phyloP scores from a whole-genome alignment of 2,888 invertebrate species.

The Elmis aenea region DNA sequence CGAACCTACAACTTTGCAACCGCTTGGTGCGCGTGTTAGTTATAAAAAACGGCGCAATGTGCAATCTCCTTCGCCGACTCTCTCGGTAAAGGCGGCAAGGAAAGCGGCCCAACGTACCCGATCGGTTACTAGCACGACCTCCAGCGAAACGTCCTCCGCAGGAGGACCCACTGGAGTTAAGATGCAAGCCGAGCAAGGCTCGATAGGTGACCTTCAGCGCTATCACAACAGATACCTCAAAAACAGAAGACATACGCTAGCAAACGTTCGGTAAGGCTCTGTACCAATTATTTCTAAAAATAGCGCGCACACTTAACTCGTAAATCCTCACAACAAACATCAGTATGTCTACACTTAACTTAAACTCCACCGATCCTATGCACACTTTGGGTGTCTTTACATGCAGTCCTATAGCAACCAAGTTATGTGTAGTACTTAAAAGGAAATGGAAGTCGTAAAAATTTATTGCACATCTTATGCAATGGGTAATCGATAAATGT shows the following conservation, averaged over 20 bases:
- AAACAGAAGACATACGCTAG: conserved; percentile 82
- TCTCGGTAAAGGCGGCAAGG: conserved; percentile 53
- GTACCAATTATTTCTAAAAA: no score
- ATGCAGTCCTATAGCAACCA: no score
- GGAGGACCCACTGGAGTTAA: conserved; percentile 47
- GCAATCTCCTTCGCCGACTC: conserved; percentile 59
- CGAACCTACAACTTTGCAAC: conserved; percentile 46
- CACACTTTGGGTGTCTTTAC: no score
- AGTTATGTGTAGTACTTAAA: no score
- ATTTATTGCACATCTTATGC: no score
- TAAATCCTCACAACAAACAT: no score
- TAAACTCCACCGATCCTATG: no score
- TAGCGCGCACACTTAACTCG: no score
- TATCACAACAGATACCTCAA: conserved; percentile 82
- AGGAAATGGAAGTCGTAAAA: no score
- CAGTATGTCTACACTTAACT: no score
- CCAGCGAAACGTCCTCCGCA: conserved; percentile 43
- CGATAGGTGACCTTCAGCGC: conserved; percentile 84
- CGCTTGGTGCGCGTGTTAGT: conserved; percentile 44
- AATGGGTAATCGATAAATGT: no score
- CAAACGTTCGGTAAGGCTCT: conserved; percentile 93
- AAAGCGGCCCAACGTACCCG: conserved; percentile 48
- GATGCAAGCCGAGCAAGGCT: conserved; percentile 91
- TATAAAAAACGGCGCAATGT: conserved; percentile 42
- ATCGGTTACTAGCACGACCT: conserved; percentile 34